These are phyloP conservation scores for Circaetus gallicus DNA, from an alignment of 2,113 vertebrate genomes.

Conservation along the genomic window DNA sequence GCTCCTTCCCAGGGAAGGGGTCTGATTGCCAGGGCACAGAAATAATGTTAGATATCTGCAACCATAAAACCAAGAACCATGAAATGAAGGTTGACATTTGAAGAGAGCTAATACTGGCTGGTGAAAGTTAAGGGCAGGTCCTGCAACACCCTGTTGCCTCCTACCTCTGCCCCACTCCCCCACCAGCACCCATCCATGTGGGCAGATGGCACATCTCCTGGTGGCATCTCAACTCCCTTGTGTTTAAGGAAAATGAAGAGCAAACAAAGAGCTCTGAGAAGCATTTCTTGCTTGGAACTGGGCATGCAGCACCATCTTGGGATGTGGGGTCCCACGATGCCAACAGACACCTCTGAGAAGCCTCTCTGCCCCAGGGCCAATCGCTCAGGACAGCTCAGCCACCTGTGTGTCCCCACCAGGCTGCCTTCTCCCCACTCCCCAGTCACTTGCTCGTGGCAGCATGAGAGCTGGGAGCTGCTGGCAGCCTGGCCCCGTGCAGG, in stretches of 20 bases:
- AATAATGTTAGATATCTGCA: background rate
- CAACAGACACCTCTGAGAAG: background rate
- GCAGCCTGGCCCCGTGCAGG: background rate
- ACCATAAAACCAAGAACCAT: background rate
- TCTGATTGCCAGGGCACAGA: background rate
- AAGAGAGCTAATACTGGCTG: background rate
- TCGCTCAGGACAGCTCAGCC: background rate
- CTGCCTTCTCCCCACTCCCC: background rate
- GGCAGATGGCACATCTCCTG: background rate
- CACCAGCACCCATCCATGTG: background rate
- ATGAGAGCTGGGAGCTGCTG: background rate
- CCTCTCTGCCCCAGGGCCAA: background rate
- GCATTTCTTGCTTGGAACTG: background rate
- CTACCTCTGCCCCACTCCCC: background rate
- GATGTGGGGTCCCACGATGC: accelerated
- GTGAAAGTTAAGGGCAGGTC: background rate
- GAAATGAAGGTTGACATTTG: background rate
- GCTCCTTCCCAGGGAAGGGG: background rate
- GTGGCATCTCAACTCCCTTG: background rate
- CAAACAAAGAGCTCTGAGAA: background rate
- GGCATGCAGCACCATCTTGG: background rate
- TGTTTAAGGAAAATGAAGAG: background rate
- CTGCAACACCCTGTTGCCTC: background rate
- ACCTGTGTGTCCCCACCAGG: background rate
- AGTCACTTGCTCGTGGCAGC: accelerated